These are phyloP conservation scores for Meta bourneti DNA, from an alignment of 2,888 invertebrate genomes.

Conservation along the genomic window DNA sequence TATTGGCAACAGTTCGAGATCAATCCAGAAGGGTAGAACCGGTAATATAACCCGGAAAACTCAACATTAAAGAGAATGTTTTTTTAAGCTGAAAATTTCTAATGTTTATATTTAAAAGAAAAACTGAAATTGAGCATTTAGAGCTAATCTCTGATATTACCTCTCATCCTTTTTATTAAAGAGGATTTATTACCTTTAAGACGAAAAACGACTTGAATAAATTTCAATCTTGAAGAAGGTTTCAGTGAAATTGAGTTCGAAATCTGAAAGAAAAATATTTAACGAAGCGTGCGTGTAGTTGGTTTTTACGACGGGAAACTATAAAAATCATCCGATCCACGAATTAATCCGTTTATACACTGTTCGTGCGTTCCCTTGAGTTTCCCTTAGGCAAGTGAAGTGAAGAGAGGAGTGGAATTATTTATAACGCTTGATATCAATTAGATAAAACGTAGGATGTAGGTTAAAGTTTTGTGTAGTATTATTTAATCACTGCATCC, in stretches of 20 bases:
- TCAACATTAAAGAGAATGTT: no score
- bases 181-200: neutral
- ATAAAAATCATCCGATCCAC: slow-evolving; percentile 3
- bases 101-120: no score
- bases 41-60: no score
- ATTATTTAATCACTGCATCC: no score
- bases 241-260: neutral
- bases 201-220: neutral
- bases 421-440: neutral
- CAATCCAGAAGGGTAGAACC: no score
- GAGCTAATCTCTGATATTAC: no score
- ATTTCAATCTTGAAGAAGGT: neutral
- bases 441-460: no score
- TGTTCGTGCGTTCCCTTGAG: neutral
- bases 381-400: neutral
- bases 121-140: no score
- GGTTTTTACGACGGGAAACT: neutral
- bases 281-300: neutral
- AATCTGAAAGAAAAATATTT: neutral
- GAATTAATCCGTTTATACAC: neutral
- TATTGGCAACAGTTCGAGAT: no score
- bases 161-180: no score
- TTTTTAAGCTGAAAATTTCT: no score
- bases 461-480: no score
- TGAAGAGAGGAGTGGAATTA: neutral